phyloP scores from a whole-genome alignment of 2,797 vertebrate genomes.

The Xiphophorus birchmanni region DNA sequence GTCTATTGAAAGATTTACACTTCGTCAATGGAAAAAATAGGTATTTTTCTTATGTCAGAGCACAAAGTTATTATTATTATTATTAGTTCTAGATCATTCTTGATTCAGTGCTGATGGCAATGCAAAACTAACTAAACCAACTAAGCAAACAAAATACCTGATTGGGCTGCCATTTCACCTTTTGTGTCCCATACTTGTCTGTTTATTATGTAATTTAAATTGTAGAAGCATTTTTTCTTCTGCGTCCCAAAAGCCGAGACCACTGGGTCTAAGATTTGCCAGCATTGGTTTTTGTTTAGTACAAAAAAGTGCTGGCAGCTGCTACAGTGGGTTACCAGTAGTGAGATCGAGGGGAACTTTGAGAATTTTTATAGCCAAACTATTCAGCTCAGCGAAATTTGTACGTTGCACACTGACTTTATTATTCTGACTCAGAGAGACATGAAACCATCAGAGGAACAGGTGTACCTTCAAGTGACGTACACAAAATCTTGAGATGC shows the following conservation, averaged over 20 bases:
- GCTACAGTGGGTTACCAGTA: constrained; percentile 66
- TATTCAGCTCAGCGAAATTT: constrained; percentile 41
- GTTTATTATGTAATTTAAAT: no score
- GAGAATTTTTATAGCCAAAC: constrained; percentile 62
- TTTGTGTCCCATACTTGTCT: not conserved
- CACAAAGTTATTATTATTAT: not conserved
- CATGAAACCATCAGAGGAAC: constrained; percentile 60
- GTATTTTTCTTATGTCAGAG: not conserved
- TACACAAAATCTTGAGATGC: constrained; percentile 29
- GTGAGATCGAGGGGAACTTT: constrained; percentile 57
- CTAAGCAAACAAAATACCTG: not conserved
- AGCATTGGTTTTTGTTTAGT: not conserved
- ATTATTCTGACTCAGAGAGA: constrained; percentile 60
- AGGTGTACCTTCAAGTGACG: constrained; percentile 41
- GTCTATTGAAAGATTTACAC: not conserved
- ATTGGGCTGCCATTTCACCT: not conserved
- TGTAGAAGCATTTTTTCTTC: not conserved
- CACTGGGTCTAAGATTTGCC: not conserved
- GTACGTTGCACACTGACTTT: constrained; percentile 48
- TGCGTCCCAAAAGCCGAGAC: not conserved
- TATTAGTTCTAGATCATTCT: not conserved
- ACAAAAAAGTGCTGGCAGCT: not conserved
- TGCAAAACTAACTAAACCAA: not conserved
- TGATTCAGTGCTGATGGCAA: not conserved
- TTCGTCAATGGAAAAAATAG: not conserved